A percentile compares a stretch with the other conserved stretches of the same genome.
Conservation (phyloP, 2,888 invertebrate species). For the Nudaria mundana region DNA sequence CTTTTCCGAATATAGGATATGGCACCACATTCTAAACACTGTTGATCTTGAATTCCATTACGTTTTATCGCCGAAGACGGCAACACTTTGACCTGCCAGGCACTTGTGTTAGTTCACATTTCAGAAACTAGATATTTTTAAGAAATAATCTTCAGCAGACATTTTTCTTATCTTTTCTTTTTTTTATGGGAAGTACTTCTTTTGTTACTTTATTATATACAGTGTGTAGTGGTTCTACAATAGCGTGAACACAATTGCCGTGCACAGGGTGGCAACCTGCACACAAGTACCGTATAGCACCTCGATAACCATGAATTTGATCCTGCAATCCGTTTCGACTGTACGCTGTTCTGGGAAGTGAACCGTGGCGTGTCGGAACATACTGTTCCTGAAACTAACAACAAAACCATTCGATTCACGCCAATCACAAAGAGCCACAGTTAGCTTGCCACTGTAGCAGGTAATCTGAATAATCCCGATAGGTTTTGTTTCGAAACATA, state of each 20-base stretch:
- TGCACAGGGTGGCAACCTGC: conserved; percentile 29
- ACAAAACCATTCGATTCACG: conserved; percentile 42
- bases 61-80: conserved; percentile 68
- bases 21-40: conserved; percentile 60
- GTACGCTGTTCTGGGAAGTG: conserved; percentile 63
- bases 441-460: conserved; percentile 7
- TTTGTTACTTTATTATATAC: conserved; percentile 55
- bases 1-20: conserved; percentile 64
- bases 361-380: conserved; percentile 67
- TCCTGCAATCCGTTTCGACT: conserved; percentile 69
- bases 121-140: background rate
- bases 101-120: conserved; percentile 18
- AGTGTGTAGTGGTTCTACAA: conserved; percentile 54
- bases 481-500: background rate
- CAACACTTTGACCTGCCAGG: conserved; percentile 59
- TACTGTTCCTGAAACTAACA: conserved; percentile 77
- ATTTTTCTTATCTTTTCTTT: conserved; percentile 44
- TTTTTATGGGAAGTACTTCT: conserved; percentile 55
- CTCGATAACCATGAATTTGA: conserved; percentile 68
- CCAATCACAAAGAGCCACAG: conserved; percentile 13
- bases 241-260: conserved; percentile 47
- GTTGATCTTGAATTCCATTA: conserved; percentile 70
- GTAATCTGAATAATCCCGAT: conserved; percentile 15
- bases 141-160: background rate
- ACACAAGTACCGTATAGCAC: conserved; percentile 61